Evolutionary conservation across 2,113 vertebrate genomes (phyloP), one percentile per base, ranked within the genome.

Genomic region (Ceyx cyanopectus): DNA sequence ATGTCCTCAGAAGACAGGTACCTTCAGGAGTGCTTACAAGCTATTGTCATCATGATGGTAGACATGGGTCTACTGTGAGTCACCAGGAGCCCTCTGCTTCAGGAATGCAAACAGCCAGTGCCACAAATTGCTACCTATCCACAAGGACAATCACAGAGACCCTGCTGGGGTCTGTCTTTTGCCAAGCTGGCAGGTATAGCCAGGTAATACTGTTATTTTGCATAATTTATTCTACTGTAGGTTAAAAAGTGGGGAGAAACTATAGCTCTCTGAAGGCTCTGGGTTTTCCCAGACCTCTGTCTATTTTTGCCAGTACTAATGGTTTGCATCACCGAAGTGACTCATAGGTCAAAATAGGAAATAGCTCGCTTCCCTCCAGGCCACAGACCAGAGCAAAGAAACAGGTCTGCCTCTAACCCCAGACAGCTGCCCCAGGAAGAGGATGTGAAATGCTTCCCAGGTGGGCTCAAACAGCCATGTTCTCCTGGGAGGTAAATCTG

Each of bases 341-440:
- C 61, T 92, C 77, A 72, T 23, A 41, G 58, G 57, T 37, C 50
- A 79, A 78, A 87, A 57, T 27, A 65, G 73, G 16, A 90, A 93
- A 65, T 23, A 85, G 37, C 37, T 90, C 41, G 43, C 73, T 87
- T 90, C 50, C 48, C 26, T 81, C 30, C 10, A 0, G 1, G 32
- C 46, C 34, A 20, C 0, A 7, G 1, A 4, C 41, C 69, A 68
- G 24, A 77, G 50, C 7, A 7, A 67, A 90, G 20, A 32, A 80
- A 37, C 22, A 63, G n/a, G 6, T 79, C 74, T 90, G 81, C 16
- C 32, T 82, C 63, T 62, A 80, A 32, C 10, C 30, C 40, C 32
- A 43, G 30, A 57, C 63, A 85, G 61, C 63, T 5, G 2, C 7
- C 24, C 23, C 0, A 0, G 51, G 43, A 81, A n/a, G 34, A 67